Conservation (phyloP, 2,888 invertebrate species). For the Branchellion lobata region DNA sequence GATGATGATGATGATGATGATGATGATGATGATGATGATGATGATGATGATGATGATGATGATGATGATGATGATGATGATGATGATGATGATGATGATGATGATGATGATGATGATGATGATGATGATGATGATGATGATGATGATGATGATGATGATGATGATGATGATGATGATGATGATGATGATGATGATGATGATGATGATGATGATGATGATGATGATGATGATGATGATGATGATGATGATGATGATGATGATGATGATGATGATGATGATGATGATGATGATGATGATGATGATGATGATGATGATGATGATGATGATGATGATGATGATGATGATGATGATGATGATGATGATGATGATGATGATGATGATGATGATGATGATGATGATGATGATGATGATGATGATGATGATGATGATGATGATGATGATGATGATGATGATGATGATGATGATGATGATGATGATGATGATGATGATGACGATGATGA, state of each 20-base stretch:
- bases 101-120: not conserved
- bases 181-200: not conserved
- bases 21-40: conserved; percentile 9
- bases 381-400: conserved; percentile 30
- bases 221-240: conserved; percentile 3
- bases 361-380: conserved; percentile 9
- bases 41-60: conserved; percentile 4
- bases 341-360: conserved; percentile 9
- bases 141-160: not conserved
- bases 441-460: conserved; percentile 10
- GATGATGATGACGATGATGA: too few species aligned
- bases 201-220: not conserved
- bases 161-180: not conserved
- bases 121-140: not conserved
- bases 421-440: conserved; percentile 30
- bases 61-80: not conserved
- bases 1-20: conserved; percentile 9
- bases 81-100: not conserved
- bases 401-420: conserved; percentile 36
- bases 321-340: conserved; percentile 1
- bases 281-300: conserved; percentile 39
- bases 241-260: not conserved
- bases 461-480: too few species aligned
- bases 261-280: too few species aligned
- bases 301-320: conserved; percentile 29